Percentiles rank a stretch among this genome's conserved stretches.
phyloP scores from a whole-genome alignment of 2,113 vertebrate genomes.

The Mustela lutreola region DNA sequence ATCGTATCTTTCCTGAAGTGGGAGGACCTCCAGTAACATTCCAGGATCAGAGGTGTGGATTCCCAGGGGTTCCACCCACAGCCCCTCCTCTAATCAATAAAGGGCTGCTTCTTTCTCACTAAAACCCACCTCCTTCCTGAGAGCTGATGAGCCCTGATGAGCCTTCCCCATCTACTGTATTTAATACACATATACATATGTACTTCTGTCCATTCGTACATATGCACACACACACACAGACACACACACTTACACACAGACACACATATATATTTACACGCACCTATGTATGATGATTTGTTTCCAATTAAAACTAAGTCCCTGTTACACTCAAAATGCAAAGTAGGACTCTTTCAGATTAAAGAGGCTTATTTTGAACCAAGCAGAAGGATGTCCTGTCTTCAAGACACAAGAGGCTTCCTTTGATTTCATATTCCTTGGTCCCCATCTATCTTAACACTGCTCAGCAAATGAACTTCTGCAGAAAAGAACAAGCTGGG shows the following conservation, averaged over 20 bases:
- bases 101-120: neutral
- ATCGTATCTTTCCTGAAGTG: neutral
- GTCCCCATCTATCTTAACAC: constrained; percentile 49
- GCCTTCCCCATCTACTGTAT: neutral
- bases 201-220: neutral
- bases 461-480: constrained; percentile 73
- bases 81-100: neutral
- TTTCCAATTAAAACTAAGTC: constrained; percentile 49
- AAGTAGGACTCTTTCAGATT: constrained; percentile 50
- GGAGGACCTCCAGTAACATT: neutral
- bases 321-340: constrained; percentile 16
- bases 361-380: constrained; percentile 64
- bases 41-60: neutral
- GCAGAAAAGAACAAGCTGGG: constrained; percentile 58
- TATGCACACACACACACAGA: too few species aligned
- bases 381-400: constrained; percentile 48
- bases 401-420: constrained; percentile 58
- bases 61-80: neutral
- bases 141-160: neutral
- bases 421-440: constrained; percentile 71
- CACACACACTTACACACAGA: too few species aligned
- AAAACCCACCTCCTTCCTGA: neutral
- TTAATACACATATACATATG: neutral
- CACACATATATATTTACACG: neutral
- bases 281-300: neutral